A percentile compares a stretch with the other conserved stretches of the same genome.
Conservation (phyloP, 2,797 vertebrate species). For the Oreochromis mossambicus region DNA sequence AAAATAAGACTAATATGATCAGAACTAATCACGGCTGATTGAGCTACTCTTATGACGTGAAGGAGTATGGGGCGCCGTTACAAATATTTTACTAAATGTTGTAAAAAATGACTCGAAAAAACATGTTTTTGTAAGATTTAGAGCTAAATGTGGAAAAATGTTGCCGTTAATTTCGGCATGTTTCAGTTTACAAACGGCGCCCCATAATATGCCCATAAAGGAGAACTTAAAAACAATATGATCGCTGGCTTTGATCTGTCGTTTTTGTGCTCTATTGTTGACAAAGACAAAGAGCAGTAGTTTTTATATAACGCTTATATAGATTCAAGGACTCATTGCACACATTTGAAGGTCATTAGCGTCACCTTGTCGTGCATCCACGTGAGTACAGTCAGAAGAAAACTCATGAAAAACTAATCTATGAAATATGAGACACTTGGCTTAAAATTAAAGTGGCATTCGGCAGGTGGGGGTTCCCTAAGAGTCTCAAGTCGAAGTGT, state of each 20-base stretch:
- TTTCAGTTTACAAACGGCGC: too few species aligned
- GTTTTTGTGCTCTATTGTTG: background rate
- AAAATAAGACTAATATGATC: background rate
- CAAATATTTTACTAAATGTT: too few species aligned
- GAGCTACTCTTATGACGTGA: background rate
- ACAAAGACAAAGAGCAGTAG: background rate
- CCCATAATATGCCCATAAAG: too few species aligned
- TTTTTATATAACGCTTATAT: background rate
- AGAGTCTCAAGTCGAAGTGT: background rate
- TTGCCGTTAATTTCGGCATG: too few species aligned
- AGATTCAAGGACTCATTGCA: background rate
- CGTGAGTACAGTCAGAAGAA: background rate
- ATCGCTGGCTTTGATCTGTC: rapidly evolving
- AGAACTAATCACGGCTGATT: background rate
- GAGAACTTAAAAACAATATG: background rate
- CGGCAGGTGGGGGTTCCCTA: background rate
- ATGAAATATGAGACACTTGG: background rate
- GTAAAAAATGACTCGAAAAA: too few species aligned
- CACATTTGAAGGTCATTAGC: background rate
- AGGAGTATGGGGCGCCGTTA: too few species aligned
- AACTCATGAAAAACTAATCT: background rate
- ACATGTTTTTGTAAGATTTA: too few species aligned
- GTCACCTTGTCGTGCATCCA: background rate
- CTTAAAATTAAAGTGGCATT: background rate
- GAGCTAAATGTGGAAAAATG: too few species aligned